These are phyloP conservation scores for Percopsis omiscomaycus DNA, from an alignment of 2,797 vertebrate genomes.

Conservation along the genomic window DNA sequence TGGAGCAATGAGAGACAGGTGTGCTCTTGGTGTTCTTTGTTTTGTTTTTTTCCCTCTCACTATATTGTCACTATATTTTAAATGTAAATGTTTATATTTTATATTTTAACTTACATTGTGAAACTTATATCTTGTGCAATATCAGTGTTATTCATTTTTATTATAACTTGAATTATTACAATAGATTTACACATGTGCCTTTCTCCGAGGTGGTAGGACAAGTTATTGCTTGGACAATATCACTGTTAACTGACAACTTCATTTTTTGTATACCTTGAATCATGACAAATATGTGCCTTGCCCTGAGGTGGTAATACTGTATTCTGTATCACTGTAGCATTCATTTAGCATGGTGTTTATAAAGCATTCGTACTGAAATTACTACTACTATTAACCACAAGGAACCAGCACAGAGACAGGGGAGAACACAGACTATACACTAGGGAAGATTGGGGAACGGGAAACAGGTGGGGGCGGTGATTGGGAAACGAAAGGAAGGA, in stretches of 20 bases:
- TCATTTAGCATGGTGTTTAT: constrained; percentile 13
- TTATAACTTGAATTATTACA: constrained; percentile 12
- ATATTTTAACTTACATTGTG: constrained; percentile 28
- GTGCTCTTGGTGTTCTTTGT: neutral
- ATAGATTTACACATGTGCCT: too few species aligned
- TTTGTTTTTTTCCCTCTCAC: neutral
- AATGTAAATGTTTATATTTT: constrained; percentile 30
- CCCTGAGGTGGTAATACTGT: constrained; percentile 6
- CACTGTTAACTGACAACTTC: too few species aligned
- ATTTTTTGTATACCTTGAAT: neutral
- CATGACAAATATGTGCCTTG: constrained; percentile 10
- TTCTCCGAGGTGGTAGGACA: too few species aligned
- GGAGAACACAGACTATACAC: too few species aligned
- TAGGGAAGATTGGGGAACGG: too few species aligned
- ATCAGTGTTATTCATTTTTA: constrained; percentile 46
- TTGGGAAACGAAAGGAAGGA: too few species aligned
- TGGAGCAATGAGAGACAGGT: constrained; percentile 53
- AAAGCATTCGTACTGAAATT: constrained; percentile 6
- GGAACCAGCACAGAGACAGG: too few species aligned
- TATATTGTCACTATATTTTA: constrained; percentile 28
- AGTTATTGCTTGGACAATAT: too few species aligned
- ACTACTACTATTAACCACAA: neutral
- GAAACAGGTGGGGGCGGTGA: too few species aligned
- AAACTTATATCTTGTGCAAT: constrained; percentile 37
- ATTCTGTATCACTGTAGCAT: neutral